Conservation (phyloP, 2,113 vertebrate genomes). For the Crocuta crocuta region DNA sequence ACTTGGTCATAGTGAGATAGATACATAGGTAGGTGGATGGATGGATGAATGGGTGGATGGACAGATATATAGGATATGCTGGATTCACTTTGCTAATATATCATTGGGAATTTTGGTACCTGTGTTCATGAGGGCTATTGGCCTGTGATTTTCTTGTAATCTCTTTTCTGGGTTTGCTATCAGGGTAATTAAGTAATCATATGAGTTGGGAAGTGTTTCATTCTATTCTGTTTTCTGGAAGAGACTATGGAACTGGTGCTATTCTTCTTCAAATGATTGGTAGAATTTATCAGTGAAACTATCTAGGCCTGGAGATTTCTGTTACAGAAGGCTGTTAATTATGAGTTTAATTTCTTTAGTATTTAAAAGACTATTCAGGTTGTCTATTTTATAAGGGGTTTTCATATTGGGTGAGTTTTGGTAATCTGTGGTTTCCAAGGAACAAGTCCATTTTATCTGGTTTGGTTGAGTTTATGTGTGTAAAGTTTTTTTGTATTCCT, state of each 20-base stretch:
- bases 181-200: slow-evolving; percentile 14
- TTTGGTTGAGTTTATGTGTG: neutral
- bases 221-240: neutral
- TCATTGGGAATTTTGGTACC: neutral
- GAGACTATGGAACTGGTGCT: neutral
- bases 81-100: neutral
- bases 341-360: neutral
- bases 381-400: neutral
- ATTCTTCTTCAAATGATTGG: neutral
- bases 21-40: neutral
- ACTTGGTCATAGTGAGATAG: neutral
- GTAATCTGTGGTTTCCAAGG: neutral
- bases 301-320: neutral
- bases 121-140: neutral
- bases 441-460: neutral
- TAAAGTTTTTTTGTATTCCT: neutral
- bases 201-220: neutral
- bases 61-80: neutral
- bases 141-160: neutral
- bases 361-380: neutral
- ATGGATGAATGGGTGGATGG: neutral
- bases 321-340: neutral
- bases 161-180: neutral
- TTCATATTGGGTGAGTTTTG: neutral
- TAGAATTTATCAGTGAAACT: neutral